Percentiles rank a stretch among this genome's conserved stretches.
phyloP scores from a whole-genome alignment of 2,797 vertebrate species.

The Pseudotriccus pelzelni region DNA sequence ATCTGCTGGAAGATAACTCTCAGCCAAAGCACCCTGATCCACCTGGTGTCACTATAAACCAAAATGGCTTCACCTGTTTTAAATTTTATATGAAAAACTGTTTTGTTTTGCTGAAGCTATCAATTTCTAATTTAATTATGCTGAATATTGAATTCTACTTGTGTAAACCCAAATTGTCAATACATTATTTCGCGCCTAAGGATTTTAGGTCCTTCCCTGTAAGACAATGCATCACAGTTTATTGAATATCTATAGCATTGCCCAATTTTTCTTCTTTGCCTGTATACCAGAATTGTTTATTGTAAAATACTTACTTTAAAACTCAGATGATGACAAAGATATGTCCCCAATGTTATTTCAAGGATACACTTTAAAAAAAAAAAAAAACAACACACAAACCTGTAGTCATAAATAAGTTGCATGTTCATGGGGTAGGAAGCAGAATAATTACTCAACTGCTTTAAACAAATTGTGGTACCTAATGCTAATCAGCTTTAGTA shows the following conservation, averaged over 20 bases:
- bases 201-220: slow-evolving; percentile 37
- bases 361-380: not conserved
- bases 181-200: slow-evolving; percentile 2
- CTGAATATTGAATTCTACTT: slow-evolving; percentile 56
- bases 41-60: not conserved
- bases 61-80: not conserved
- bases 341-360: slow-evolving; percentile 40
- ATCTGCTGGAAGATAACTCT: slow-evolving; percentile 10
- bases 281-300: not conserved
- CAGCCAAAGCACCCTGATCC: not conserved
- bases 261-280: slow-evolving; percentile 22
- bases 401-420: slow-evolving; percentile 43
- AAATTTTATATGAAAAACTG: slow-evolving; percentile 19
- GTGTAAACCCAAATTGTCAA: slow-evolving; percentile 39
- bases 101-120: slow-evolving; percentile 42
- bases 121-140: slow-evolving; percentile 57
- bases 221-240: slow-evolving; percentile 6
- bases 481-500: slow-evolving; percentile 64
- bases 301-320: slow-evolving; percentile 27
- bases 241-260: slow-evolving; percentile 33
- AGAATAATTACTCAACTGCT: slow-evolving; percentile 62
- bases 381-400: not conserved
- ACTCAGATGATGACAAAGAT: slow-evolving; percentile 14
- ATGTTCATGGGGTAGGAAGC: slow-evolving; percentile 6
- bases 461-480: slow-evolving; percentile 67